Evolutionary conservation across 2,888 invertebrate genomes (phyloP), one percentile per base, ranked within the genome.

Genomic region (Erebia aethiops): DNA sequence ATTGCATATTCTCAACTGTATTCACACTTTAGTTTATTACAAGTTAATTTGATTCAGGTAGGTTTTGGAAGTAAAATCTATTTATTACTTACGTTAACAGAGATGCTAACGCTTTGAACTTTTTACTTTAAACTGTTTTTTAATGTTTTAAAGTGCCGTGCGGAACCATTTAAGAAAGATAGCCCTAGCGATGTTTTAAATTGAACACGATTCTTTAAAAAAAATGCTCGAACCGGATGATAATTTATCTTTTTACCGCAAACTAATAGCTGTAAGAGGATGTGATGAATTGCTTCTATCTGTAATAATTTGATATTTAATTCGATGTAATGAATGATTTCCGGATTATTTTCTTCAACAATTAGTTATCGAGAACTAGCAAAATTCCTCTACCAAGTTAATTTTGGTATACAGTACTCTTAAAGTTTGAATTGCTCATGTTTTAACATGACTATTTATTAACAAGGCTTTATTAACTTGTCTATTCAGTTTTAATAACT

Each of bases 211-310:
- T 57, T 26, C 14, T 43, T 61, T 61, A 43, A 2, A n/a, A 16
- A n/a, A n/a, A 60, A 60, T n/a, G 58, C 41, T 60, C 35, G 11
- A 43, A 62, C 41, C 41, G 60, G 60, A 60, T 60, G 60, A 21
- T 2, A 16, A 62, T 21, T 9, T 13, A 43, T 62, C 13, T 62
- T 46, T 46, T 62, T 8, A 61, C 13, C 11, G 46, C 61, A 61
- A 46, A 2, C 49, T 49, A 21, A 49, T 49, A 49, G 14, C 49
- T 62, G 11, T 49, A 21, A 49, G 21, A 21, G 62, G 62, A 62
- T 49, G 62, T 49, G 26, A 62, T 61, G 49, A 61, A 18, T 61
- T 61, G 61, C 8, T 61, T 7, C 7, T 41, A 13, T 61, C 61
- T 46, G 26, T 35, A 60, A 61, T 61, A 14, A 62, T 62, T 62